Conservation (phyloP, 2,888 invertebrate species). For the Tolmerus cingulatus region DNA sequence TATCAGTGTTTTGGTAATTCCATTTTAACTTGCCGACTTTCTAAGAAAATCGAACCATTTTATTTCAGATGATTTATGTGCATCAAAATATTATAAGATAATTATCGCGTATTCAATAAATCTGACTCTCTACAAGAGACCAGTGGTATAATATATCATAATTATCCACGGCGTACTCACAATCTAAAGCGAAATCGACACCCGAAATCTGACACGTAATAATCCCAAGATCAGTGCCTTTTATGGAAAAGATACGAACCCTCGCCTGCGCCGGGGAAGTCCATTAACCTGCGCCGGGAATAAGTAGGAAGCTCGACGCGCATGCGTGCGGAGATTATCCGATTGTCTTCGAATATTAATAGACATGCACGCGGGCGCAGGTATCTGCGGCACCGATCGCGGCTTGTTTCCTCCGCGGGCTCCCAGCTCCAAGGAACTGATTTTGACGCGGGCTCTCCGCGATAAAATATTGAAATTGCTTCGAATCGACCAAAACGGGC, state of each 20-base stretch:
- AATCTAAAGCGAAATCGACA: conserved; percentile 9
- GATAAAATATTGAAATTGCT: conserved; percentile 12
- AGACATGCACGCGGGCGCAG: neutral
- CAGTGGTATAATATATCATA: neutral
- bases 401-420: neutral
- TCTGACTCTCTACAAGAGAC: neutral
- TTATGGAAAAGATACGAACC: neutral
- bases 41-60: neutral
- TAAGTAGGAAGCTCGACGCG: conserved; percentile 9
- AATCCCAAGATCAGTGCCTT: neutral
- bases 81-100: neutral
- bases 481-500: neutral
- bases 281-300: neutral
- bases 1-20: neutral
- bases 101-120: neutral
- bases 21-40: neutral
- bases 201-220: conserved; percentile 4
- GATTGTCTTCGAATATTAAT: conserved; percentile 37
- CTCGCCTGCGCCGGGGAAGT: neutral
- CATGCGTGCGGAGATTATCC: conserved; percentile 43
- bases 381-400: conserved; percentile 4
- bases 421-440: neutral
- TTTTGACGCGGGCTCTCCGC: neutral
- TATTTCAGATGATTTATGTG: neutral
- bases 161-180: neutral